A percentile compares a stretch with the other conserved stretches of the same genome.
These are phyloP conservation scores for Colletes collaris DNA, from an alignment of 2,888 invertebrate genomes.

Conservation along the genomic window DNA sequence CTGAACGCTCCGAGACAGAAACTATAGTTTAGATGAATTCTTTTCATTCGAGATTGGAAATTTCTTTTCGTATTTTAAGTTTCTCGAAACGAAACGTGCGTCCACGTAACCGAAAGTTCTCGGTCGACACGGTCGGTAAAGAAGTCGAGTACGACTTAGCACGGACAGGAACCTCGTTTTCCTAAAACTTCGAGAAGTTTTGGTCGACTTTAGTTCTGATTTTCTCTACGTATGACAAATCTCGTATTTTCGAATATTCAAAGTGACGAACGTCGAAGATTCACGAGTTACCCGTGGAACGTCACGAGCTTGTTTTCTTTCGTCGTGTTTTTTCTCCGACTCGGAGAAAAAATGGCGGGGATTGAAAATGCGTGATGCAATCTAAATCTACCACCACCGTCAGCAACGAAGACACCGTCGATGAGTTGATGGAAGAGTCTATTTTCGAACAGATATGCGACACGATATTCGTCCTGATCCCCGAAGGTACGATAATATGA, in stretches of 20 bases:
- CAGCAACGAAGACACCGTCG: conserved; percentile 28
- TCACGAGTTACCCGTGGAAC: neutral
- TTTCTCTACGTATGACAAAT: neutral
- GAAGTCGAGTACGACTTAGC: neutral
- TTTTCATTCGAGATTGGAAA: neutral
- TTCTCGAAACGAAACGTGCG: too few relatives aligned
- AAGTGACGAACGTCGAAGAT: neutral
- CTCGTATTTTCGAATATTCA: neutral
- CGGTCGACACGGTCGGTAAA: too few relatives aligned
- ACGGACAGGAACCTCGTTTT: conserved; percentile 1
- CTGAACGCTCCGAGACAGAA: neutral
- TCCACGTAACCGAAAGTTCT: too few relatives aligned
- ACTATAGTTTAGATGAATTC: neutral
- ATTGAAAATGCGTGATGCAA: conserved; percentile 53
- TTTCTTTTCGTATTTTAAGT: too few relatives aligned
- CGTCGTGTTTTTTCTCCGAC: neutral
- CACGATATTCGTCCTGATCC: conserved; percentile 68
- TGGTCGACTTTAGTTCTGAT: too few relatives aligned
- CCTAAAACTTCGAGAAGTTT: too few relatives aligned
- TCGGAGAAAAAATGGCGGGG: conserved; percentile 27
- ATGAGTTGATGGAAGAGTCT: conserved; percentile 62
- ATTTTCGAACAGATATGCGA: conserved; percentile 69
- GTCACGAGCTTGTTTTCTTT: conserved; percentile 13
- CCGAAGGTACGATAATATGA: conserved; percentile 56
- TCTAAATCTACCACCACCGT: conserved; percentile 58